Evolutionary conservation across 2,888 invertebrate genomes (phyloP).

Genomic region (Lasius platythorax): DNA sequence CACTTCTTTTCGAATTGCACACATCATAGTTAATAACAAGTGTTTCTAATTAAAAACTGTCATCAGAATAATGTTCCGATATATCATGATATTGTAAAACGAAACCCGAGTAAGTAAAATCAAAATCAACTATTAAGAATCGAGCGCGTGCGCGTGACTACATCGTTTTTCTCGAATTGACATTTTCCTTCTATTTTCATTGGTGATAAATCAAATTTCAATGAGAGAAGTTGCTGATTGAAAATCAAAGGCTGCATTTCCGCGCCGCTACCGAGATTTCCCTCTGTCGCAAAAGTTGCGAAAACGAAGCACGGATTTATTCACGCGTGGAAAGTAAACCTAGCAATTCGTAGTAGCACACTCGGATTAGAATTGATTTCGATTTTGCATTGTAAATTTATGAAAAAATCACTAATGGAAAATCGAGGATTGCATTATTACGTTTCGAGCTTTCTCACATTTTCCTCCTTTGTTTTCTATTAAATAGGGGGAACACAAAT

Average conservation of each 20-base stretch:
- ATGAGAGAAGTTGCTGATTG: conserved; percentile 47
- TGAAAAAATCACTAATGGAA: conserved; percentile 26
- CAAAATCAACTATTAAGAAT: conserved; percentile 14
- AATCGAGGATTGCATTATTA: conserved; percentile 31
- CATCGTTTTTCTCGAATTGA: conserved; percentile 20
- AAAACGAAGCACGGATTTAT: conserved; percentile 47
- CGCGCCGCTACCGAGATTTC: conserved; percentile 42
- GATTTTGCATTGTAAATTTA: conserved; percentile 31
- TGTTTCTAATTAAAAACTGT: conserved; percentile 5
- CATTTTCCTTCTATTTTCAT: conserved; percentile 51
- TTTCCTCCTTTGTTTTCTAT: background rate
- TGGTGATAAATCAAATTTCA: conserved; percentile 50
- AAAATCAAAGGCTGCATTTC: conserved; percentile 53
- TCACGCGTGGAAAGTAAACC: conserved; percentile 46
- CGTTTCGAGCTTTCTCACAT: background rate
- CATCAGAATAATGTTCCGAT: conserved; percentile 1
- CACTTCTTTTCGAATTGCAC: conserved; percentile 2
- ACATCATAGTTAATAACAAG: conserved; percentile 2
- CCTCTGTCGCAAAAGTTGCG: conserved; percentile 39
- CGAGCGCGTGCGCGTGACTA: background rate
- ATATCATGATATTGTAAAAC: conserved; percentile 16
- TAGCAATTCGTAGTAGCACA: conserved; percentile 27
- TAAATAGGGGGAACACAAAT: background rate
- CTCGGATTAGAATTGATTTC: conserved; percentile 52
- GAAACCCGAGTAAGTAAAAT: background rate